Conservation (phyloP, 1,140 invertebrate species). For the Pygmarrhopalites habei region DNA sequence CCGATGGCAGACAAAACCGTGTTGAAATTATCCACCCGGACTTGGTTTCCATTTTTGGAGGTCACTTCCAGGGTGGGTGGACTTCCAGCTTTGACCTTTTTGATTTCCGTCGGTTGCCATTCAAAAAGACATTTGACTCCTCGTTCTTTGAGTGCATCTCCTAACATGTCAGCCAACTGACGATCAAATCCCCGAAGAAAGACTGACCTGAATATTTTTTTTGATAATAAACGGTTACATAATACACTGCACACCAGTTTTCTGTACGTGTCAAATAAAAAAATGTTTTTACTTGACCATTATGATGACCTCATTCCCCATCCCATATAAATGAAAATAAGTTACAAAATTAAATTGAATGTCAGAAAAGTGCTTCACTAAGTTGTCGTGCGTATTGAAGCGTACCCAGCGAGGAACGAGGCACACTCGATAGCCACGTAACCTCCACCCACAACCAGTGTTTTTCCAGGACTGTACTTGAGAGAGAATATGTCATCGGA, state of each 20-base stretch:
- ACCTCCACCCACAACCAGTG: slow-evolving; percentile 59
- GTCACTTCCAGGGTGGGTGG: slow-evolving; percentile 16
- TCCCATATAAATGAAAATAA: no score
- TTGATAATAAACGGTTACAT: no score
- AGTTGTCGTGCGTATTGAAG: no score
- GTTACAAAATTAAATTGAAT: no score
- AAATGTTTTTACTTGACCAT: no score
- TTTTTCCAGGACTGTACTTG: slow-evolving; percentile 57
- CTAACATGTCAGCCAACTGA: slow-evolving; percentile 83
- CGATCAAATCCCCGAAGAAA: slow-evolving; percentile 93
- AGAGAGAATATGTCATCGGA: slow-evolving; percentile 65
- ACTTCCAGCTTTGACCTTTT: slow-evolving; percentile 57
- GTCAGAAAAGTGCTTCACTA: no score
- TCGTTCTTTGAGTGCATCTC: slow-evolving; percentile 72
- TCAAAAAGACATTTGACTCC: slow-evolving; percentile 76
- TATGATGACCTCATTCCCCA: slow-evolving; percentile 63
- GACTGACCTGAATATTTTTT: no score
- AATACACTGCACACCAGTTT: no score
- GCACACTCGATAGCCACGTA: slow-evolving; percentile 67
- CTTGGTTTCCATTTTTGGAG: slow-evolving; percentile 46
- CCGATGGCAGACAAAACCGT: slow-evolving; percentile 80
- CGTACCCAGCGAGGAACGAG: slow-evolving; percentile 54
- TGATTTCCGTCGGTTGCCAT: slow-evolving; percentile 68
- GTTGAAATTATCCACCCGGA: slow-evolving; percentile 53
- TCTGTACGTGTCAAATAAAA: no score